A percentile compares a stretch with the other conserved stretches of the same genome.
These are phyloP conservation scores for Polylopha cassiicola DNA, from an alignment of 2,888 invertebrate genomes.

Conservation along the genomic window DNA sequence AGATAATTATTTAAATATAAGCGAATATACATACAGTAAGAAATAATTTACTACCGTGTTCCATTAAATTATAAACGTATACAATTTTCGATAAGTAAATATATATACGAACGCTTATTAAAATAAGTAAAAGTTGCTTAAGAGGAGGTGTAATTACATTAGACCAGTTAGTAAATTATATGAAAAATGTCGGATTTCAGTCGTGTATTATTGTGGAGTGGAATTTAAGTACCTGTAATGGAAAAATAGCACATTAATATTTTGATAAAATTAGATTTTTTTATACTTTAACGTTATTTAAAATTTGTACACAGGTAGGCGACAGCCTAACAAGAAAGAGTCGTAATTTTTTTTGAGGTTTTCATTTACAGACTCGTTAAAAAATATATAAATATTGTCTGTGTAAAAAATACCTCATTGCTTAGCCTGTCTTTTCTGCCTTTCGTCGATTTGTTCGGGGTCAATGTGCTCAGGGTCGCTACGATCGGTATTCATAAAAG, in stretches of 20 bases:
- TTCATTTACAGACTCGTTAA: too few relatives aligned
- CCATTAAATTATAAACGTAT: constrained; percentile 20
- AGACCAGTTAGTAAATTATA: constrained; percentile 6
- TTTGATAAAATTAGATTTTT: too few relatives aligned
- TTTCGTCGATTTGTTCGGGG: constrained; percentile 35
- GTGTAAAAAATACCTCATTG: constrained; percentile 30
- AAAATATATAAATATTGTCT: constrained; percentile 12
- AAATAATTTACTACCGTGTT: constrained; percentile 18
- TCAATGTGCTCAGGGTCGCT: constrained; percentile 55
- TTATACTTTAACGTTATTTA: too few relatives aligned
- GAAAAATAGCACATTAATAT: too few relatives aligned
- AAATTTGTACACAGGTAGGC: too few relatives aligned
- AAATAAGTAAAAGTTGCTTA: neutral
- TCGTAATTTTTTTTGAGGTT: too few relatives aligned
- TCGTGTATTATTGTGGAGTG: constrained; percentile 1
- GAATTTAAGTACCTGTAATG: too few relatives aligned
- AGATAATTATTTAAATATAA: constrained; percentile 26
- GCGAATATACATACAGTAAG: constrained; percentile 28
- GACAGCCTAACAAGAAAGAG: too few relatives aligned
- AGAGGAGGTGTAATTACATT: constrained; percentile 13
- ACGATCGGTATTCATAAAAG: constrained; percentile 36
- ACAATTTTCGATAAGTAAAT: constrained; percentile 5
- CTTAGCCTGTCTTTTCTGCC: constrained; percentile 45
- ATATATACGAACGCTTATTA: neutral
- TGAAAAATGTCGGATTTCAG: constrained; percentile 13